These are phyloP conservation scores for Rhinoptilus africanus DNA, from an alignment of 2,113 vertebrate genomes.

Conservation along the genomic window DNA sequence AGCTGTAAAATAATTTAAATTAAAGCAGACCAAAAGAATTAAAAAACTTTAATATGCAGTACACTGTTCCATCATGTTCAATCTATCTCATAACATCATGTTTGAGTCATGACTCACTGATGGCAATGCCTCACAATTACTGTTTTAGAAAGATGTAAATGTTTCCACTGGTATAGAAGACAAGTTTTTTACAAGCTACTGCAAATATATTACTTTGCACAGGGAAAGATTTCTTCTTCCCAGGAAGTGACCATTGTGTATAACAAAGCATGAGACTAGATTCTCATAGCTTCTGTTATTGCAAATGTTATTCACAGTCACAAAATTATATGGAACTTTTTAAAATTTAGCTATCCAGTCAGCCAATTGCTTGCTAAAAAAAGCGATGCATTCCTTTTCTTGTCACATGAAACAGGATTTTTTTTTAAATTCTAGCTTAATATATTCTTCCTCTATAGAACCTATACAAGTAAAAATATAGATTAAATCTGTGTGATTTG, in stretches of 20 bases:
- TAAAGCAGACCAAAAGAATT: not conserved
- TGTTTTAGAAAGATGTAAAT: not conserved
- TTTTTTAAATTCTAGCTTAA: not conserved
- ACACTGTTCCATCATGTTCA: not conserved
- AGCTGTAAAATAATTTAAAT: not conserved
- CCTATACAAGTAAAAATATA: not conserved
- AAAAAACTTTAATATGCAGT: not conserved
- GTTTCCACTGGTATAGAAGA: not conserved
- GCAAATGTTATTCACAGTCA: not conserved
- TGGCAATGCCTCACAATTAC: not conserved
- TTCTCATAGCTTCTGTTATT: not conserved
- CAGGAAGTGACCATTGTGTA: not conserved
- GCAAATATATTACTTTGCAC: not conserved
- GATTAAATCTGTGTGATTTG: not conserved
- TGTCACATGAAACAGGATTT: not conserved
- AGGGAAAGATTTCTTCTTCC: not conserved
- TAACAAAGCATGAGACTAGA: not conserved
- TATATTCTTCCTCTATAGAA: not conserved
- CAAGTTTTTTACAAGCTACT: not conserved
- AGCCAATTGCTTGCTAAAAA: not conserved
- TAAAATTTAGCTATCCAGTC: not conserved
- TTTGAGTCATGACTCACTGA: not conserved
- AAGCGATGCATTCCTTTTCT: not conserved
- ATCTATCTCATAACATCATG: not conserved
- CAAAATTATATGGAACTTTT: not conserved